phyloP scores from a whole-genome alignment of 2,113 vertebrate species.

The Vidua macroura region DNA sequence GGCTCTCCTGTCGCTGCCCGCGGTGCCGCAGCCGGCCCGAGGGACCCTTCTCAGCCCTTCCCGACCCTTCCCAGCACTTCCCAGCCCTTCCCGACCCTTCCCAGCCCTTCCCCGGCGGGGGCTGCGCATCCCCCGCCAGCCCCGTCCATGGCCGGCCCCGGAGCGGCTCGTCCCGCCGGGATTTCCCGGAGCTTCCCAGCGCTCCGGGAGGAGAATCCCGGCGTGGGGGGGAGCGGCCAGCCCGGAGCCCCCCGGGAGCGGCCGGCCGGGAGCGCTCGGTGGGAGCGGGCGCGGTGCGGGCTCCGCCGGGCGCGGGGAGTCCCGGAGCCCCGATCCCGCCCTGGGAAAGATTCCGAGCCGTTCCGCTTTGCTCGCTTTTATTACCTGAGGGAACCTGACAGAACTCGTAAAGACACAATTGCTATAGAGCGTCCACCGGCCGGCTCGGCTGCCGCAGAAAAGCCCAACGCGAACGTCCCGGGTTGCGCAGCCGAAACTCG shows the following conservation, averaged over 20 bases:
- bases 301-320: no score
- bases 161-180: background rate
- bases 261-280: background rate
- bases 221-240: background rate
- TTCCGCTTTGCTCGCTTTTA: slow-evolving; percentile 28
- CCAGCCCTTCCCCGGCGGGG: background rate
- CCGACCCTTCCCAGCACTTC: background rate
- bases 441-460: background rate
- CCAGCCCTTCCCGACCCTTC: background rate
- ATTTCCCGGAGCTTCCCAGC: background rate
- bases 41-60: background rate
- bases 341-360: background rate
- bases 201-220: background rate
- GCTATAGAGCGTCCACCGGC: background rate
- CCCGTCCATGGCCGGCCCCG: background rate
- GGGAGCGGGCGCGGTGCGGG: no score
- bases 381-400: slow-evolving; percentile 47
- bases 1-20: background rate
- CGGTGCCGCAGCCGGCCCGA: no score
- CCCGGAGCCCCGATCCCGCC: background rate
- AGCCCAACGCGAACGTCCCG: background rate
- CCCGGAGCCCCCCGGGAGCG: background rate
- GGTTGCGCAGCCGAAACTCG: background rate
- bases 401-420: slow-evolving; percentile 17
- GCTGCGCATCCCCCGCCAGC: background rate